These are phyloP conservation scores for Himalopsyche japonica DNA, from an alignment of 2,888 invertebrate species.

Conservation along the genomic window DNA sequence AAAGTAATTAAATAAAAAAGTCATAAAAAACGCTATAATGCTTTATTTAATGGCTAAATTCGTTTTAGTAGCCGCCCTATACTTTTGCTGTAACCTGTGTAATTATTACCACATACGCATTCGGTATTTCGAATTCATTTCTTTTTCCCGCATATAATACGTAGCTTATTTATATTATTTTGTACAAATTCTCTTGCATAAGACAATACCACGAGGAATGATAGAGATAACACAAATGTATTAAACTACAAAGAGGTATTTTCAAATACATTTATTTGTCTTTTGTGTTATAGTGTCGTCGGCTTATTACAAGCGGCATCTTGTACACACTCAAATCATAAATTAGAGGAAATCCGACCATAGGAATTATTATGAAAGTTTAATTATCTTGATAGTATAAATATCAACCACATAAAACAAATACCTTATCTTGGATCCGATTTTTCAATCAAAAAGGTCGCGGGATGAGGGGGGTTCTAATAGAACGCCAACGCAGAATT, in stretches of 20 bases:
- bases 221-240: slow-evolving; percentile 11
- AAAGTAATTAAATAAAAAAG: not conserved
- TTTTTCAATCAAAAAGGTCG: no score
- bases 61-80: not conserved
- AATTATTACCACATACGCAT: not conserved
- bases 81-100: not conserved
- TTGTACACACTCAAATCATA: not conserved
- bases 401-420: no score
- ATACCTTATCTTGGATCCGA: no score
- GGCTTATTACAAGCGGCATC: not conserved
- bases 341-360: no score
- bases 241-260: slow-evolving; percentile 13
- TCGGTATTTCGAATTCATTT: not conserved
- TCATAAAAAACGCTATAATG: not conserved
- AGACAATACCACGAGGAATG: slow-evolving; percentile 10
- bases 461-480: no score
- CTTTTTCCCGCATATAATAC: not conserved
- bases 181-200: slow-evolving; percentile 13
- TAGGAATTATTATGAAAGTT: no score
- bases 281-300: not conserved
- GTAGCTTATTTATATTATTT: not conserved
- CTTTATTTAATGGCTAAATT: not conserved
- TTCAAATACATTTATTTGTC: not conserved
- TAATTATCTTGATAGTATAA: no score
- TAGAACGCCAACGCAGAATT: no score